These are phyloP conservation scores for Apostichopus leukothele DNA, from an alignment of 53 echinoderm and acorn worm species.

Conservation along the genomic window DNA sequence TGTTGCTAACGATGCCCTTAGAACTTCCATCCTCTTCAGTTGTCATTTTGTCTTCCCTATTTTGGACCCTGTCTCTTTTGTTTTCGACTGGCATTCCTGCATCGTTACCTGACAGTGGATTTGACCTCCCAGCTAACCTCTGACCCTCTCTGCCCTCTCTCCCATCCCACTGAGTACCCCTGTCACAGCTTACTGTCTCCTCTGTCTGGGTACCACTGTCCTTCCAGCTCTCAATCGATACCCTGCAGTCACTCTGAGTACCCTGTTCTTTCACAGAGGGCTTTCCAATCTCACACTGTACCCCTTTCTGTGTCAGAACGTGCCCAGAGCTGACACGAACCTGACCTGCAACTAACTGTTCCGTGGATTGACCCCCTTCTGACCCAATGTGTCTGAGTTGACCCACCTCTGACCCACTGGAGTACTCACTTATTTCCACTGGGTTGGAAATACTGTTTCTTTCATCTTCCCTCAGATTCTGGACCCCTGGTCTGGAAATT, in stretches of 20 bases:
- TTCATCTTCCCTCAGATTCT: too few species aligned
- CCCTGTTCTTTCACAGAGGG: slow-evolving; percentile 6
- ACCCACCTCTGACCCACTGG: neutral
- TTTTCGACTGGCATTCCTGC: too few species aligned
- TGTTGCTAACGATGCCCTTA: too few species aligned
- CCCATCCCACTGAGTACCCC: neutral
- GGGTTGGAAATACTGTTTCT: too few species aligned
- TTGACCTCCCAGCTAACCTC: neutral
- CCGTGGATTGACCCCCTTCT: neutral
- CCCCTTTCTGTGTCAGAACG: neutral
- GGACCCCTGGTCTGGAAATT: too few species aligned
- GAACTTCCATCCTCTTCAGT: too few species aligned
- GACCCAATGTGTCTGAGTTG: neutral
- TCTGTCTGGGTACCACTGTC: neutral
- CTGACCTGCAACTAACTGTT: neutral
- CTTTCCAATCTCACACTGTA: slow-evolving; percentile 7
- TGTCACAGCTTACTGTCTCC: neutral
- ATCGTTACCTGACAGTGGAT: neutral
- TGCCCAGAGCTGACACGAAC: neutral
- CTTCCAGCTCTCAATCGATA: neutral
- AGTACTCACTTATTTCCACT: too few species aligned
- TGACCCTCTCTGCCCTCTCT: neutral
- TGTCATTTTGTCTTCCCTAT: too few species aligned
- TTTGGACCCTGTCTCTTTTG: too few species aligned
- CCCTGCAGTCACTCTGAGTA: neutral